Evolutionary conservation across 30 jellyfish, hydroid and myxozoan genomes (phyloP), one percentile per base, ranked within the genome.

Genomic region (Clytia hemisphaerica): DNA sequence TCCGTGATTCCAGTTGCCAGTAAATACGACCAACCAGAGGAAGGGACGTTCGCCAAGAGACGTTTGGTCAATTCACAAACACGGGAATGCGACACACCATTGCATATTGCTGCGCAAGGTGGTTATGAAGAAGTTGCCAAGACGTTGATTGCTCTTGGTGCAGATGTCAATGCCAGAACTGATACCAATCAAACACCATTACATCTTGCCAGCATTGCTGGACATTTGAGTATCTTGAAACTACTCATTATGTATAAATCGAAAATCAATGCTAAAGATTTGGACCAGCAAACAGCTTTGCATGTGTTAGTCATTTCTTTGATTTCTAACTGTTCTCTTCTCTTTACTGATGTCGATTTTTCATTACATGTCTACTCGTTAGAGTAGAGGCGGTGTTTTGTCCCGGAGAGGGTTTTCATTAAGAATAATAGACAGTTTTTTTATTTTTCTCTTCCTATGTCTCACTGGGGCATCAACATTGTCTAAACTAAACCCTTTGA

Each of bases 181-280:
- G 98, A 76, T 61, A 89, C 93, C 15, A 61, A 55, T 32, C 61
- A 67, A 47, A 31, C 93, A 3, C 95, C 98, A 49, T 80, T 89
- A n/a, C 98, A 89, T 53, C 74, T 89, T 44, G 98, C 98, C 35
- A 93, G 95, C 3, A 60, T 72, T 24, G 71, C 79, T 81, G 98
- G 98, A 6, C 92, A 77, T 35, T 36, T 58, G 15, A 19, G 36
- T 15, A 85, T 89, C 15, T 95, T 88, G 18, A 49, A 58, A 27
- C 58, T 21, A 22, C 74, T 89, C 12, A 46, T 80, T 24, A 15
- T 6, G 16, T 82, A 82, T 45, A 48, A 79, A 2, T 95, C 95
- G 15, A 89, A 62, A 65, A 72, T 89, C 34, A 89, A 89, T 75
- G 90, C 90, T 25, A 53, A 74, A 31, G 95, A 89, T 75, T 82